Evolutionary conservation across 2,888 invertebrate species (phyloP), one percentile per base, ranked within the genome.

Genomic region (Clanis bilineata): DNA sequence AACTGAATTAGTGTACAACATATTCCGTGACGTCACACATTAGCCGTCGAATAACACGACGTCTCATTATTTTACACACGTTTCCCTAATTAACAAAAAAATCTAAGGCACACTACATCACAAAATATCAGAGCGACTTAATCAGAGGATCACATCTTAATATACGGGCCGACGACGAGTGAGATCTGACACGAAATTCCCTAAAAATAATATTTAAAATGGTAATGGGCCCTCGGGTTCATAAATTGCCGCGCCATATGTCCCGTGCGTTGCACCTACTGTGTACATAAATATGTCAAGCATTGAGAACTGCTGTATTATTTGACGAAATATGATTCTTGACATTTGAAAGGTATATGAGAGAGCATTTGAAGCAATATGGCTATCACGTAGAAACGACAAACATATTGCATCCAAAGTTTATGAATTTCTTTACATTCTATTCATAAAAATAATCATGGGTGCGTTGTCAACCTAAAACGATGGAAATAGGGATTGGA

Each of bases 161-260:
- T 89, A 90, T 89, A 90, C 85, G 86, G 85, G 76, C 84, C 79
- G 80, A 76, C 85, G 88, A 82, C 86, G 90, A 92, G 89, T 88
- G 92, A 91, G 91, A 92, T 92, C 91, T 92, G 91, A 92, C 92
- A 91, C 90, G 86, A 83, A 89, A 92, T 91, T 92, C 92, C 92
- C 92, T 90, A 92, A 92, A 92, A 92, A 92, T 92, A 92, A 92
- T 92, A 92, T 92, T 92, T 92, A 92, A 92, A 91, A 91, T 91
- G 90, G 90, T 92, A 92, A 92, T 91, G 92, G 92, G 89, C 74
- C 83, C 79, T 82, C 82, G 83, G 82, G 79, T 89, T 91, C 91
- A 92, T 92, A 92, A 92, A 92, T 92, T 91, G 90, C 86, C 85
- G 74, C 86, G 85, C 92, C 92, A 92, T 92, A 90, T 92, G 92